Percentiles rank a stretch among this genome's conserved stretches.
phyloP scores from a whole-genome alignment of 2,797 vertebrate species.

The Phaenicophaeus curvirostris region DNA sequence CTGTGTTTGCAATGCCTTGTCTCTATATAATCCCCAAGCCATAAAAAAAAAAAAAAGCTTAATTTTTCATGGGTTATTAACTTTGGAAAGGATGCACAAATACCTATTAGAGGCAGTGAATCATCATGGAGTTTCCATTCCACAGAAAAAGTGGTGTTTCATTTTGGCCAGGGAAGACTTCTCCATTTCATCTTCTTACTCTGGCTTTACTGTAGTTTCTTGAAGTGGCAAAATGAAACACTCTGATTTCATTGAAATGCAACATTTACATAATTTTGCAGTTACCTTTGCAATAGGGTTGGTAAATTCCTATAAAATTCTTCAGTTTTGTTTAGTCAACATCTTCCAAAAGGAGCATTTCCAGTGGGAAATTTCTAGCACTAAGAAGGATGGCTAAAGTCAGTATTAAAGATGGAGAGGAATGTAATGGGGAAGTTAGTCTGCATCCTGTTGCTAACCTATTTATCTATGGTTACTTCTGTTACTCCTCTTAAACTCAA shows the following conservation, averaged over 20 bases:
- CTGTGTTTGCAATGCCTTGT: neutral
- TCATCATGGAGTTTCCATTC: neutral
- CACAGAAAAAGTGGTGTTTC: neutral
- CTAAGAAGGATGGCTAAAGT: neutral
- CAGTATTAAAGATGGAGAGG: neutral
- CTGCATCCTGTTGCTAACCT: neutral
- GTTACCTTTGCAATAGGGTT: neutral
- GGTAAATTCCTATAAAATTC: neutral
- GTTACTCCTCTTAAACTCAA: neutral
- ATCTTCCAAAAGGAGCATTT: neutral
- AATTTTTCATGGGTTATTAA: neutral
- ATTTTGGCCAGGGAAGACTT: neutral
- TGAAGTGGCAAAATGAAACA: slow-evolving; percentile 4
- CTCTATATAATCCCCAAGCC: rapidly evolving
- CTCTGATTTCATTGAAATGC: neutral
- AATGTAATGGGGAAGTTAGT: neutral
- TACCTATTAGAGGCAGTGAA: neutral
- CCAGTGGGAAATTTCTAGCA: neutral
- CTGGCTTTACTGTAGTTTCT: neutral
- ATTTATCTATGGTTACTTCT: neutral
- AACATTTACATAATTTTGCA: neutral
- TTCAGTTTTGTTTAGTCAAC: neutral
- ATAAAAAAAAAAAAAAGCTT: neutral
- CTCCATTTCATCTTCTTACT: neutral
- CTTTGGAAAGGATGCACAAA: neutral